phyloP scores from a whole-genome alignment of 2,888 invertebrate species.

The Geotrupes spiniger region DNA sequence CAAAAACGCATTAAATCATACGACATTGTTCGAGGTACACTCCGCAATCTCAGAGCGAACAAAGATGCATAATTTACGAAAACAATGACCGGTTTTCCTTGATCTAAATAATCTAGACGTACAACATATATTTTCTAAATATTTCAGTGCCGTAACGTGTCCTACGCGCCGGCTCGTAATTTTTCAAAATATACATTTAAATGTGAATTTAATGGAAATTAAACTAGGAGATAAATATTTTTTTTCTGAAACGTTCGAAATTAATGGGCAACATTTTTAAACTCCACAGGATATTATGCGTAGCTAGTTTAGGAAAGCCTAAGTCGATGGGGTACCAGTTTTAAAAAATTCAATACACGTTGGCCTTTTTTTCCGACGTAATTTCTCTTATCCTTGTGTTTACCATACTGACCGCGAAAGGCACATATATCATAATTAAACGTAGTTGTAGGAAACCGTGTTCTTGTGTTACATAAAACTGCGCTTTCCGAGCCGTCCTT shows the following conservation, averaged over 20 bases:
- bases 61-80: too few species aligned
- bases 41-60: too few species aligned
- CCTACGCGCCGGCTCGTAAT: too few species aligned
- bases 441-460: not conserved
- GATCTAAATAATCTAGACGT: too few species aligned
- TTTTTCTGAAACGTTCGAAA: constrained; percentile 21
- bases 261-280: constrained; percentile 31
- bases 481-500: not conserved
- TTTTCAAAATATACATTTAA: constrained; percentile 24
- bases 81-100: too few species aligned
- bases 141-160: too few species aligned
- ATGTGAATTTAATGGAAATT: constrained; percentile 32
- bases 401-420: not conserved
- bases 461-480: too few species aligned
- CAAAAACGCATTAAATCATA: too few species aligned
- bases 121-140: too few species aligned
- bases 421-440: constrained; percentile 1
- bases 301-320: constrained; percentile 23
- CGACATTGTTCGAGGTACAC: too few species aligned
- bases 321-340: constrained; percentile 27
- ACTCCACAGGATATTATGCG: constrained; percentile 28
- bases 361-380: constrained; percentile 1
- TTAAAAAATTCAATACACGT: constrained; percentile 9
- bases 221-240: constrained; percentile 21
- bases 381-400: constrained; percentile 1